Evolutionary conservation across 2,797 vertebrate genomes (phyloP).

Genomic region (Sparidentex hasta): DNA sequence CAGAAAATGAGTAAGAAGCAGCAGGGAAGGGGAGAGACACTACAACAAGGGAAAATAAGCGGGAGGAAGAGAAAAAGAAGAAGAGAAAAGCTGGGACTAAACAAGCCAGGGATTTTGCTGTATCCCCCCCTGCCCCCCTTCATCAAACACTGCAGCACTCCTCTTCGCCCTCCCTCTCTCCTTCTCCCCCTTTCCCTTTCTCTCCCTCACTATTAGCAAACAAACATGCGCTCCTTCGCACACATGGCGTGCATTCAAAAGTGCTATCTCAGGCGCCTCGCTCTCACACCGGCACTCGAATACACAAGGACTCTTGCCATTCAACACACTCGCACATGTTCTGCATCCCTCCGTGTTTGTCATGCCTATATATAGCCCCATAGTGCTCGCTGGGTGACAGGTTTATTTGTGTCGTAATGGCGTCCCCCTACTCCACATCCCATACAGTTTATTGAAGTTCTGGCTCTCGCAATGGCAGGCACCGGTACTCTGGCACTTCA

Average conservation of each 20-base stretch:
- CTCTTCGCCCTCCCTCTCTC: slow-evolving; percentile 7
- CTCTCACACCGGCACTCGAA: slow-evolving; percentile 59
- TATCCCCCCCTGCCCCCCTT: background rate
- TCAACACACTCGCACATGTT: slow-evolving; percentile 67
- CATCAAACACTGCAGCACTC: slow-evolving; percentile 57
- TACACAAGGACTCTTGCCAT: slow-evolving; percentile 48
- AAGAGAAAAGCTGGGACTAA: slow-evolving; percentile 19
- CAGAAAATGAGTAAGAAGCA: slow-evolving; percentile 44
- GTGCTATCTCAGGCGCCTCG: slow-evolving; percentile 65
- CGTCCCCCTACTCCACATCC: slow-evolving; percentile 23
- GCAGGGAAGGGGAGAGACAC: slow-evolving; percentile 15
- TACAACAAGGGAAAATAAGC: slow-evolving; percentile 20
- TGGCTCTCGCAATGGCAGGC: background rate
- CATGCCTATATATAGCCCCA: slow-evolving; percentile 74
- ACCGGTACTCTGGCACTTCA: background rate
- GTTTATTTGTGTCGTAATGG: slow-evolving; percentile 73
- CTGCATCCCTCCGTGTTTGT: slow-evolving; percentile 67
- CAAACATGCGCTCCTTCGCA: slow-evolving; percentile 58
- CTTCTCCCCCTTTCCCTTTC: slow-evolving; percentile 20
- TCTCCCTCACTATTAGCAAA: slow-evolving; percentile 53
- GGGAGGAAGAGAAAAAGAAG: slow-evolving; percentile 36
- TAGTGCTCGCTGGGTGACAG: slow-evolving; percentile 56
- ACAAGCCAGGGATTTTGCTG: slow-evolving; percentile 38
- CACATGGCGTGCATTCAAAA: slow-evolving; percentile 62
- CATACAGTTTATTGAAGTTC: background rate